A percentile compares a stretch with the other conserved stretches of the same genome.
Conservation (phyloP, 2,113 vertebrate genomes). For the Melanostigma gelatinosum region DNA sequence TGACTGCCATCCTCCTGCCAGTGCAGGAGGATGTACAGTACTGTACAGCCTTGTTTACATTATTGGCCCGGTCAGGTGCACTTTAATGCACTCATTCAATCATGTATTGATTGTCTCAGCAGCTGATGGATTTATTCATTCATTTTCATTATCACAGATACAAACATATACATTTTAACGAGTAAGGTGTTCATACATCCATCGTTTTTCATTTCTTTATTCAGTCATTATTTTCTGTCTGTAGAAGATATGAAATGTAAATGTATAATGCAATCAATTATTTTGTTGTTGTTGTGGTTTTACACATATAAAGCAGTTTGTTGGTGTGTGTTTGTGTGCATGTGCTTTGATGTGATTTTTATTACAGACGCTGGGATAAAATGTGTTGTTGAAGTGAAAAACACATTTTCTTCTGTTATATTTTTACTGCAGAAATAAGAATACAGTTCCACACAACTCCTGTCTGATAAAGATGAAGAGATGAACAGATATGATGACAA, state of each 20-base stretch:
- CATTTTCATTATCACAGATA: not conserved
- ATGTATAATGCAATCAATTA: too few relatives aligned
- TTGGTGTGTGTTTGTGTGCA: not conserved
- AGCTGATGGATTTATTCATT: conserved; percentile 19
- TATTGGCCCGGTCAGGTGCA: conserved; percentile 8
- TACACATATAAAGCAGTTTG: too few relatives aligned
- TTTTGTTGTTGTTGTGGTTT: not conserved
- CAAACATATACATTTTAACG: not conserved
- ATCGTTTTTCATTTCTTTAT: conserved; percentile 1
- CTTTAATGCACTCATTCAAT: conserved; percentile 32
- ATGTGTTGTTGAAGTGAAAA: too few relatives aligned
- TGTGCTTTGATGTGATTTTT: not conserved
- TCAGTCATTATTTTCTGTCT: not conserved
- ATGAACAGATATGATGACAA: not conserved
- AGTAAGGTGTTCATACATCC: not conserved
- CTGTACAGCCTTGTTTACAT: conserved; percentile 15
- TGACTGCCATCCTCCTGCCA: conserved; percentile 12
- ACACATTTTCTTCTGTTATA: not conserved
- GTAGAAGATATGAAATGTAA: not conserved
- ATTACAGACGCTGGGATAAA: not conserved
- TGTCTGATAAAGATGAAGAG: not conserved
- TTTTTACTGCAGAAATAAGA: not conserved
- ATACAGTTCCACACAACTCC: not conserved
- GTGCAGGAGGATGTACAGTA: not conserved
- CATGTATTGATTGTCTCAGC: conserved; percentile 24